Evolutionary conservation across 1,140 invertebrate species (phyloP), one percentile per base, ranked within the genome.

Genomic region (Luehdorfia chinensis): DNA sequence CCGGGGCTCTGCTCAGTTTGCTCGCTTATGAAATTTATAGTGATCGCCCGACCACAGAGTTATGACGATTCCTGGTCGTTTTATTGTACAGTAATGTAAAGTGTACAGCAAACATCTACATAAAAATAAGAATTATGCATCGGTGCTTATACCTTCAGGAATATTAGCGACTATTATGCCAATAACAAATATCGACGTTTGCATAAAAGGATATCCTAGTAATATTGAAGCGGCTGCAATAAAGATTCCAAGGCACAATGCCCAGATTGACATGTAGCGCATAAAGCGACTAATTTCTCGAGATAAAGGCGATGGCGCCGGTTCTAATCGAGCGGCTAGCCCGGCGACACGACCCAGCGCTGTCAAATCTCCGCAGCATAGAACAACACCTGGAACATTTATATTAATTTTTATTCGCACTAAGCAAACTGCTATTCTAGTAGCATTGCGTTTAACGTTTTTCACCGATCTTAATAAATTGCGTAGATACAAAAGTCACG

Each of bases 111-210:
- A 3, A 3, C 19, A 48, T 14, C 8, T 16, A 28, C 8, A 19
- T 46, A 25, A 8, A 53, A 52, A 25, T 11, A 45, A 18, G 23
- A 16, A 7, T 7, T n/a, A n/a, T n/a, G n/a, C n/a, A n/a, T n/a
- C n/a, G n/a, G n/a, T n/a, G n/a, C n/a, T n/a, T n/a, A n/a, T n/a
- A 81, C 80, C 80, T 75, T 84, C 78, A 33, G 80, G 80, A 44
- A 83, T 74, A 60, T 84, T 84, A 3, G 78, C 78, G 2, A 84
- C 80, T 16, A 84, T 65, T 12, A 84, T 80, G 13, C 80, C 80
- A 45, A 84, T 84, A 0, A 84, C 76, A 28, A 83, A 83, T 27
- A 84, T 58, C 1, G 64, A 75, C 0, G 75, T 83, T 58, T 85
- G 68, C 58, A 85, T 83, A 21, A 83, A 79, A 1, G 76, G 75